Conservation (phyloP, 2,888 invertebrate genomes). For the Amaurobius ferox region DNA sequence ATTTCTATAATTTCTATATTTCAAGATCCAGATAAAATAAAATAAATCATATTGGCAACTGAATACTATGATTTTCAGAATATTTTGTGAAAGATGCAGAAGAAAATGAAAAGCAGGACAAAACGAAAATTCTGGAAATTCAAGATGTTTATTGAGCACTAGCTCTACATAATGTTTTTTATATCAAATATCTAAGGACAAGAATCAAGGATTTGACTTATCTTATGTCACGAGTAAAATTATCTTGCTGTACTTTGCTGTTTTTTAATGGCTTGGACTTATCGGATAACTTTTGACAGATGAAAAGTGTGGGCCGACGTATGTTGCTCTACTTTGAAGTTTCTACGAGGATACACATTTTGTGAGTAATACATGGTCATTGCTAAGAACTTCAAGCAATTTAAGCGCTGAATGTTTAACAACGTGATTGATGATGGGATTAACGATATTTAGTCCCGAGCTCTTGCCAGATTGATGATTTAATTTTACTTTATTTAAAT, state of each 20-base stretch:
- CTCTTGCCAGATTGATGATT: too few species aligned
- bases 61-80: too few species aligned
- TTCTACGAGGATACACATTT: slow-evolving; percentile 6
- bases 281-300: slow-evolving; percentile 30
- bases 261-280: neutral
- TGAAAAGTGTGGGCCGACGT: slow-evolving; percentile 26
- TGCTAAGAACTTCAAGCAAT: slow-evolving; percentile 3
- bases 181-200: neutral
- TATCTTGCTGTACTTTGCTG: slow-evolving; percentile 7
- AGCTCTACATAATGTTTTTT: too few species aligned
- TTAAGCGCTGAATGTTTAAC: neutral
- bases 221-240: slow-evolving; percentile 11
- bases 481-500: too few species aligned
- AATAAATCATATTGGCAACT: too few species aligned
- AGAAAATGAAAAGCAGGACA: too few species aligned
- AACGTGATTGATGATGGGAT: neutral
- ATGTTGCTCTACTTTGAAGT: slow-evolving; percentile 7
- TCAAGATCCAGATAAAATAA: too few species aligned
- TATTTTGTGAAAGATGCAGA: too few species aligned
- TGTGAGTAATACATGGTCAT: neutral
- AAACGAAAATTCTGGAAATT: too few species aligned
- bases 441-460: too few species aligned
- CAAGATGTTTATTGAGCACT: neutral
- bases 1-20: too few species aligned
- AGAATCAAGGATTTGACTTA: neutral